phyloP scores from a whole-genome alignment of 92 coral and sea anemone species.

The Phenganax stokvisi region DNA sequence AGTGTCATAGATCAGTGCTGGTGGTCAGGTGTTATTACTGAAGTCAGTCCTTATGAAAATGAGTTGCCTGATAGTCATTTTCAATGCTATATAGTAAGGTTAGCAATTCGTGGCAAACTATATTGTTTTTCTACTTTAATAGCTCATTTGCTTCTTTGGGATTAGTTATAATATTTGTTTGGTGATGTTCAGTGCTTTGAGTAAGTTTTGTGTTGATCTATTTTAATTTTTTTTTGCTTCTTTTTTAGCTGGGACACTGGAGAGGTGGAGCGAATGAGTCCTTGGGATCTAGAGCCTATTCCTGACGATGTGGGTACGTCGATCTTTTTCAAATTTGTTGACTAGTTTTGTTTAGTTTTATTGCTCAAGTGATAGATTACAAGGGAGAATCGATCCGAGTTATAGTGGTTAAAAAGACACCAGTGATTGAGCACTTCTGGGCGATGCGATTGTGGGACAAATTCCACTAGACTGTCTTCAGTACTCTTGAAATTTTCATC shows the following conservation, averaged over 20 bases:
- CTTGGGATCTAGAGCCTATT: slow-evolving; percentile 93
- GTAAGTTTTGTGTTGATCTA: neutral
- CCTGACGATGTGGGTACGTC: slow-evolving; percentile 59
- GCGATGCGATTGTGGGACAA: too few relatives aligned
- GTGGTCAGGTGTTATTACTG: slow-evolving; percentile 96
- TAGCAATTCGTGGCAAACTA: neutral
- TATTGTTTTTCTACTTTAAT: neutral
- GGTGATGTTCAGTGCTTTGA: neutral
- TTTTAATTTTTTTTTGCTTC: neutral
- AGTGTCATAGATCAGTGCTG: slow-evolving; percentile 90
- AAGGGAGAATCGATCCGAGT: too few relatives aligned
- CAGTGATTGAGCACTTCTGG: too few relatives aligned
- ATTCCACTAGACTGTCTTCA: too few relatives aligned
- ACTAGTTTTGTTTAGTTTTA: too few relatives aligned
- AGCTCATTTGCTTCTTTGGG: neutral
- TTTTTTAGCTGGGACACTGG: slow-evolving; percentile 90
- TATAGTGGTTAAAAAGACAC: too few relatives aligned
- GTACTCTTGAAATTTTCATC: too few relatives aligned
- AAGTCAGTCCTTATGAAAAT: slow-evolving; percentile 72
- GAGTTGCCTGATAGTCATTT: slow-evolving; percentile 78
- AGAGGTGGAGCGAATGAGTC: slow-evolving; percentile 95
- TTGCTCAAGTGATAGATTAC: too few relatives aligned
- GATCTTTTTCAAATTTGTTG: too few relatives aligned
- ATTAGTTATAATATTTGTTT: neutral
- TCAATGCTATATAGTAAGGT: slow-evolving; percentile 86